These are phyloP conservation scores for Linepithema humile DNA, from an alignment of 1,140 invertebrate species.

Conservation along the genomic window DNA sequence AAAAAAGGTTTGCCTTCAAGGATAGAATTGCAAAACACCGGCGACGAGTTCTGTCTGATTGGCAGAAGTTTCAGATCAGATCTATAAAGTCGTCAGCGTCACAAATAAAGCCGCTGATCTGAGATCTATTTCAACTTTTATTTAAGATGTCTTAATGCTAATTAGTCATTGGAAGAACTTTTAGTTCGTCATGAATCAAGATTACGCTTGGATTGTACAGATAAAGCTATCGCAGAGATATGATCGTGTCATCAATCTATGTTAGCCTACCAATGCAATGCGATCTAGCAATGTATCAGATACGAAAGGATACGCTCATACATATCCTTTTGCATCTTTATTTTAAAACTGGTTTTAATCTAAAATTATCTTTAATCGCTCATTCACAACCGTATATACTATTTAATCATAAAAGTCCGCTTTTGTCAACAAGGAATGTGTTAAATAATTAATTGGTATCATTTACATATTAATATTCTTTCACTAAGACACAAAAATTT, in stretches of 20 bases:
- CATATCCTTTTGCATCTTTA: background rate
- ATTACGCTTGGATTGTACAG: background rate
- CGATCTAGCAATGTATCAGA: background rate
- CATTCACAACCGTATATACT: too few species aligned
- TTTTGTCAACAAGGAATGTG: too few species aligned
- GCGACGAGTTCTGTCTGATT: background rate
- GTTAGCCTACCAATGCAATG: conserved; percentile 1
- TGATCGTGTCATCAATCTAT: background rate
- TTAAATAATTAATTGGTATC: too few species aligned
- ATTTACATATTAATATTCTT: too few species aligned
- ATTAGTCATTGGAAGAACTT: background rate
- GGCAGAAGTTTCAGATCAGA: background rate
- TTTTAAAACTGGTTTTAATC: conserved; percentile 7
- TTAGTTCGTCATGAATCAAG: background rate
- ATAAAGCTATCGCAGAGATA: background rate
- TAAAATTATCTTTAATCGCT: conserved; percentile 10
- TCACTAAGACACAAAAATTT: too few species aligned
- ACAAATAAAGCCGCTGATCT: background rate
- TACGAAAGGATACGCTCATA: too few species aligned
- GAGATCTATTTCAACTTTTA: background rate
- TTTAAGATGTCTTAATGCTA: conserved; percentile 5
- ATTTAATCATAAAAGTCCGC: too few species aligned
- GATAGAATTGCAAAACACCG: background rate
- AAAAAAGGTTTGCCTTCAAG: background rate
- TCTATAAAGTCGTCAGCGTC: background rate